Base-by-base conservation (phyloP, 2,113 vertebrate species). In the Chaetorhynchus papuensis region DNA sequence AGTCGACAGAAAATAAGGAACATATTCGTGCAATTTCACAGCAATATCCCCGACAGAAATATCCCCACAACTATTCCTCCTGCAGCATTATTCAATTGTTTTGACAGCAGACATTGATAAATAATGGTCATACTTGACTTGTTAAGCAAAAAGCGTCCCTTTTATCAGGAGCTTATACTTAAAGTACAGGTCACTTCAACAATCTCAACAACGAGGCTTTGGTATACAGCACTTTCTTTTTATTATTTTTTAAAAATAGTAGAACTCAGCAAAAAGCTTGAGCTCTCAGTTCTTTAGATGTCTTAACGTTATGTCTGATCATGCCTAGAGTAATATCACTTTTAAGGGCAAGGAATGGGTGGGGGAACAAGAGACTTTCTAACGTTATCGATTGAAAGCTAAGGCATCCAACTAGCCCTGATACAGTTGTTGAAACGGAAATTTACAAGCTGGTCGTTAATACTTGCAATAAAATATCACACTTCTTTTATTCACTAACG, bases 191-290 rank as follows among this genome's bases (percentile, higher is more conserved):
- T 97, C 95, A 96, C 90, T 92, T 94, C 91, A 96, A 92, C 93
- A 96, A 91, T 92, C 95, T 94, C 85, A 96, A 96, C 70, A 95
- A 95, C 92, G 88, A 94, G 95, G 93, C 96, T 97, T 97, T 94
- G 97, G 97, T 96, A 97, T 96, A 97, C 96, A 98, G 97, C 97
- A 98, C 89, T 95, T 92, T 86, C 49, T 94, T 92, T 86, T 92
- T 92, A 91, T 91, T 89, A 83, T 93, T 96, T 93, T 93, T 92
- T 10, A 91, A 89, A 94, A 97, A 96, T 96, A 96, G 71, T 69
- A 74, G 87, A 96, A 88, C 95, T 94, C 96, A 92, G 96, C 60
- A 86, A 95, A 96, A 94, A 96, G 87, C 70, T 69, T 92, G 89
- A 94, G 89, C 35, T 93, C 82, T 7, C 64, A 61, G 88, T 96